Evolutionary conservation across 2,797 vertebrate species (phyloP).

Genomic region (Pelobates cultripes): DNA sequence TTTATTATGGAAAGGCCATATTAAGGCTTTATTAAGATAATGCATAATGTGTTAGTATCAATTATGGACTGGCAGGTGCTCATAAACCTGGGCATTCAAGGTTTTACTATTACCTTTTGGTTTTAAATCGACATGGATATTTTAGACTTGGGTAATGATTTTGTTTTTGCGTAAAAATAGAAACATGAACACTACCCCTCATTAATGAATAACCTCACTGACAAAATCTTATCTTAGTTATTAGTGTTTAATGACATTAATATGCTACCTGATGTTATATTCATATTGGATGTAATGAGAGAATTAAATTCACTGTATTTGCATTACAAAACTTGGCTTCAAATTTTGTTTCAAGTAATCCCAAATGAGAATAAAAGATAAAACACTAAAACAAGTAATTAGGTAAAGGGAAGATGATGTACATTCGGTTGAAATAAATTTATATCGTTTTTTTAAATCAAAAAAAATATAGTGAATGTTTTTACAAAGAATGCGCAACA

Average conservation of each 20-base stretch:
- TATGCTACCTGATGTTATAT: neutral
- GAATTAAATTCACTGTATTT: neutral
- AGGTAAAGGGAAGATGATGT: neutral
- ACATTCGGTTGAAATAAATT: neutral
- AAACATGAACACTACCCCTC: neutral
- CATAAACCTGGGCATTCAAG: no score
- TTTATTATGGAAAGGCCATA: no score
- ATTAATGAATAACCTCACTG: neutral
- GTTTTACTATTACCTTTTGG: no score
- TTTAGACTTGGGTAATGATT: neutral
- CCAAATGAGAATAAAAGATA: neutral
- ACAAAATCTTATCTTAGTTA: neutral
- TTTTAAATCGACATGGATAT: no score
- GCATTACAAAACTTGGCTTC: neutral
- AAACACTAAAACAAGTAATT: neutral
- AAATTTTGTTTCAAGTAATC: neutral
- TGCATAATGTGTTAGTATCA: no score
- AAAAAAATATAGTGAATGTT: neutral
- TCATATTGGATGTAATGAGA: neutral
- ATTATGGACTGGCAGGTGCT: no score
- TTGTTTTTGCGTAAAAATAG: neutral
- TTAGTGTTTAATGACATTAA: neutral
- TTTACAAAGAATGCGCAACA: no score
- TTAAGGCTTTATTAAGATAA: no score
- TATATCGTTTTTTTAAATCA: neutral